phyloP scores from a whole-genome alignment of 2,113 vertebrate species.

The Pseudopodoces humilis region DNA sequence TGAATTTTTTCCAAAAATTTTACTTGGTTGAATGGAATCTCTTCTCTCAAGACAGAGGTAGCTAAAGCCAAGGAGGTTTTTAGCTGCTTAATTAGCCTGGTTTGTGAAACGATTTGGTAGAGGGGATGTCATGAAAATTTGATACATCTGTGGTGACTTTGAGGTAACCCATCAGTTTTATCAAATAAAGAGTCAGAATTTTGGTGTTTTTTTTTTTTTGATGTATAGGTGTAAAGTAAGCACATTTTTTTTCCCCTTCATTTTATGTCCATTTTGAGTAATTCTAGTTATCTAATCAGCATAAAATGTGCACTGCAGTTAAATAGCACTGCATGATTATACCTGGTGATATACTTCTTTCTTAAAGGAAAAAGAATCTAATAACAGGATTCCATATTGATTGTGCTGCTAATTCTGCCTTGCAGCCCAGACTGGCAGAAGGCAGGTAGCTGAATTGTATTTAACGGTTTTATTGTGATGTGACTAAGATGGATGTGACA shows the following conservation, averaged over 20 bases:
- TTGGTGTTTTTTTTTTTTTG: neutral
- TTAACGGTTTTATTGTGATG: conserved; percentile 84
- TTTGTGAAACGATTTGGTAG: conserved; percentile 63
- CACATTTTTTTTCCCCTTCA: neutral
- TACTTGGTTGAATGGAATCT: conserved; percentile 22
- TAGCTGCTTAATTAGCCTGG: conserved; percentile 42
- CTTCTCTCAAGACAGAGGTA: conserved; percentile 18
- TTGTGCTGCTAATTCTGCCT: conserved; percentile 72
- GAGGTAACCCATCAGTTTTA: conserved; percentile 57
- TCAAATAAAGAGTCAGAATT: conserved; percentile 39
- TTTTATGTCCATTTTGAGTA: conserved; percentile 36
- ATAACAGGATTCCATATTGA: conserved; percentile 58
- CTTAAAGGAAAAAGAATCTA: conserved; percentile 54
- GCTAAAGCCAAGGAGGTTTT: conserved; percentile 50
- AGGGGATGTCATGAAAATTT: conserved; percentile 52
- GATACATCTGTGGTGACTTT: conserved; percentile 52
- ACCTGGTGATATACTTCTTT: conserved; percentile 57
- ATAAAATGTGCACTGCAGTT: conserved; percentile 11
- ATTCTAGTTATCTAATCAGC: conserved; percentile 50
- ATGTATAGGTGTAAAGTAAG: conserved; percentile 36
- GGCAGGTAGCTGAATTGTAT: conserved; percentile 77
- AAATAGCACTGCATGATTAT: conserved; percentile 50
- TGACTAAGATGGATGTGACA: conserved; percentile 86
- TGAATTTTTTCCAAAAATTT: neutral
- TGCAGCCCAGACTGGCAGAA: conserved; percentile 57